These are phyloP conservation scores for Dolichomitus sp. DNA, from an alignment of 2,888 invertebrate genomes.

Conservation along the genomic window DNA sequence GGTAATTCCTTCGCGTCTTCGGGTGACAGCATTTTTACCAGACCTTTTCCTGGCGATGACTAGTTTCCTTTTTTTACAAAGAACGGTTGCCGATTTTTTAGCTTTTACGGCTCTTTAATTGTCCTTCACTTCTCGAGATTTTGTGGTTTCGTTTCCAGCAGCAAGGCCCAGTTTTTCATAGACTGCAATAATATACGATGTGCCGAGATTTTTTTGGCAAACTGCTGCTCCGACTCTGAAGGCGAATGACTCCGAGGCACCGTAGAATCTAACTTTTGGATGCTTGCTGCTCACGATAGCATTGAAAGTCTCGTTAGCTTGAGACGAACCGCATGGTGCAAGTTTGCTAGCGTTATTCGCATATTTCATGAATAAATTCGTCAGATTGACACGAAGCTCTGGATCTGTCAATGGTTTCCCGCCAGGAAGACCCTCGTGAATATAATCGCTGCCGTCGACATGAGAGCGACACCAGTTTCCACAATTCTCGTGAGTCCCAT, in stretches of 20 bases:
- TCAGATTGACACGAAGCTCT: conserved; percentile 35
- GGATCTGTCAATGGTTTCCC: conserved; percentile 42
- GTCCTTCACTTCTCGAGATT: conserved; percentile 41
- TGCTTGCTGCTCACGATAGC: conserved; percentile 44
- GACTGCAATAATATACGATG: conserved; percentile 31
- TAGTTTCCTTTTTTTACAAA: conserved; percentile 43
- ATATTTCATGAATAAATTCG: too few species aligned
- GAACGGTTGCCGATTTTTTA: conserved; percentile 1
- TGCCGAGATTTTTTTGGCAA: conserved; percentile 57
- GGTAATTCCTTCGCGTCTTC: conserved; percentile 46
- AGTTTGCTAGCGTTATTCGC: conserved; percentile 56
- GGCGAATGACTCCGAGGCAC: conserved; percentile 54
- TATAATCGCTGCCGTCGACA: conserved; percentile 30
- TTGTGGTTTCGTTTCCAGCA: conserved; percentile 41
- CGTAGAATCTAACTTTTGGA: conserved; percentile 53
- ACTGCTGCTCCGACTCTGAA: conserved; percentile 49
- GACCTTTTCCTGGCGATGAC: conserved; percentile 34
- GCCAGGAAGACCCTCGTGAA: conserved; percentile 34
- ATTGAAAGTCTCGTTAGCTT: conserved; percentile 59
- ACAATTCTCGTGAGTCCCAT: conserved; percentile 67
- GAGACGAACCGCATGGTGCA: conserved; percentile 61
- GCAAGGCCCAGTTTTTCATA: conserved; percentile 37
- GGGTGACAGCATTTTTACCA: conserved; percentile 37
- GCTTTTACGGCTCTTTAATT: conserved; percentile 21
- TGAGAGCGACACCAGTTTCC: conserved; percentile 66